Evolutionary conservation across 2,113 vertebrate genomes (phyloP).

Genomic region (human (Homo sapiens)): DNA sequence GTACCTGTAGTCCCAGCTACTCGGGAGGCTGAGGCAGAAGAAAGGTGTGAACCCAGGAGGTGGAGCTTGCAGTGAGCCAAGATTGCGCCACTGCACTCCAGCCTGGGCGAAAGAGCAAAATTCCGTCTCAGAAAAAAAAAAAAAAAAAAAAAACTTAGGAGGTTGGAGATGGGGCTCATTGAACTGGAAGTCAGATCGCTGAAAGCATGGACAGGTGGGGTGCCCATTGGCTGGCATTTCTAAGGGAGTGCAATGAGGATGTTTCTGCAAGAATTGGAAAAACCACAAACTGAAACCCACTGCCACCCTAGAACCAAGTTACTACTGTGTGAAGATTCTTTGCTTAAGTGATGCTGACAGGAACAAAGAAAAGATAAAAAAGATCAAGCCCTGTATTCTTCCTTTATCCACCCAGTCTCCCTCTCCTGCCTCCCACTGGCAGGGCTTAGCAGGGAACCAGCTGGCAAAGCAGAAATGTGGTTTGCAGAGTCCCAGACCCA

Average conservation of each 20-base stretch:
- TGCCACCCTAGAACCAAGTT: background rate
- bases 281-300: background rate
- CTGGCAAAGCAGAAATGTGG: background rate
- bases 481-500: background rate
- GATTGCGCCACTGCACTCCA: too few species aligned
- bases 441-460: background rate
- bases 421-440: background rate
- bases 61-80: too few species aligned
- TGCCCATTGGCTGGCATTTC: background rate
- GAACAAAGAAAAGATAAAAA: background rate
- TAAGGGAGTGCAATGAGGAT: background rate
- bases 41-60: too few species aligned
- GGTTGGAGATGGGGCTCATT: background rate
- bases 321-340: background rate
- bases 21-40: too few species aligned
- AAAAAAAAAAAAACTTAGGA: too few species aligned
- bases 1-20: too few species aligned
- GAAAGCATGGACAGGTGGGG: background rate
- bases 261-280: background rate
- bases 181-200: background rate
- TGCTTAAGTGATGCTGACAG: background rate
- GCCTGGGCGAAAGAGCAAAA: too few species aligned
- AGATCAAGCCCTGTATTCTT: background rate
- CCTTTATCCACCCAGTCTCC: background rate
- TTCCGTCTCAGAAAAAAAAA: too few species aligned